phyloP scores from a whole-genome alignment of 2,797 vertebrate genomes.

The Pantherophis vulpinus region DNA sequence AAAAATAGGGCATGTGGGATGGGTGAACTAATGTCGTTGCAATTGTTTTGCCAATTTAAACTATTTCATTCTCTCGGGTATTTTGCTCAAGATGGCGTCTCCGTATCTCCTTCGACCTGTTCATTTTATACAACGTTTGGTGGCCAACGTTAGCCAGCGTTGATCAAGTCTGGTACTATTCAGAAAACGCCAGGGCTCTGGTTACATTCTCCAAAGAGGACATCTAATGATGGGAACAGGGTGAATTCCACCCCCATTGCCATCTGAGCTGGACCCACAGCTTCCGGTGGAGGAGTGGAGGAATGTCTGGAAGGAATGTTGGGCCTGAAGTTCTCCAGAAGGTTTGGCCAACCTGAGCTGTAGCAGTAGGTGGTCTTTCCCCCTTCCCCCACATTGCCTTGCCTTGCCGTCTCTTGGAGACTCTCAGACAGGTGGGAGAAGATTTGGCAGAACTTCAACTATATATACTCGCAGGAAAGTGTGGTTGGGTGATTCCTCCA shows the following conservation, averaged over 20 bases:
- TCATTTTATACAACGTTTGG: neutral
- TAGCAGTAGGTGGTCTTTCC: neutral
- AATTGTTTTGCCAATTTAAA: neutral
- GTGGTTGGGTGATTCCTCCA: neutral
- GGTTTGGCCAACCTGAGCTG: neutral
- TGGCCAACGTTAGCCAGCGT: neutral
- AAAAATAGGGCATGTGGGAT: neutral
- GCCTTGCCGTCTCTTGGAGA: neutral
- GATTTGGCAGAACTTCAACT: neutral
- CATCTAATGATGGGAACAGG: neutral
- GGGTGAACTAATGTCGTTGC: neutral
- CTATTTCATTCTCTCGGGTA: neutral
- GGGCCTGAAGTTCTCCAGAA: neutral
- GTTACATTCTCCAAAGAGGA: neutral
- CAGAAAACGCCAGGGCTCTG: neutral
- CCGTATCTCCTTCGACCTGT: neutral
- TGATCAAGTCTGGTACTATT: neutral
- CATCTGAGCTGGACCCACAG: neutral
- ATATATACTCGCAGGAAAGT: neutral
- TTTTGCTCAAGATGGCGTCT: neutral
- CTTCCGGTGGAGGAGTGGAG: constrained; percentile 2
- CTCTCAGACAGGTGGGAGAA: neutral
- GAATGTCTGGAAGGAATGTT: neutral
- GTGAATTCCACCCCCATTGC: neutral
- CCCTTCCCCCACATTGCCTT: neutral